Base-by-base conservation (phyloP, 2,113 vertebrate genomes). In the Cheilinus undulatus region DNA sequence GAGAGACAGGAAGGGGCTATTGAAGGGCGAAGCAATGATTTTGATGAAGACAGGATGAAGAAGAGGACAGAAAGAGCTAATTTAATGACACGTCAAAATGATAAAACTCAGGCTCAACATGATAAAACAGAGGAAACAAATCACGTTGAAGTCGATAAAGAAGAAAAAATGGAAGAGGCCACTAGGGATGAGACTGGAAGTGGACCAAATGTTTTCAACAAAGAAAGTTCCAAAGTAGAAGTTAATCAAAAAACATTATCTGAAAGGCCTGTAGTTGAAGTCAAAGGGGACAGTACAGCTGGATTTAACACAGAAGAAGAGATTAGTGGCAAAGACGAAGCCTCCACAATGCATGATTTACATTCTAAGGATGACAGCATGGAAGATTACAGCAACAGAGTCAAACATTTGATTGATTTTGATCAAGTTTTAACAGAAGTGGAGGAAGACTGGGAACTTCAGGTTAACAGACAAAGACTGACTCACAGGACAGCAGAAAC, bases 31-130 rank as follows among this genome's bases (percentile, higher is more conserved):
- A 46, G 6, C 17, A n/a, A 61, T 34, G 34, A 32, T 17, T 51
- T 42, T 27, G 57, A 73, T n/a, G 57, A 64, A 58, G 58, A 57
- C 32, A 34, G 32, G 32, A 34, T 7, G 19, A 1, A 12, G 51
- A 30, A 54, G 11, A 53, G 27, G 26, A 57, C 14, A 34, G 56
- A 61, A 64, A 54, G 49, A 15, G 36, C 22, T 17, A 22, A 15
- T 65, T 2, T 42, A 24, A 23, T 50, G 23, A 53, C 20, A 6
- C 34, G 27, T 49, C 71, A 43, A 22, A 24, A 1, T 54, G 2
- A 73, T 32, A 15, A 73, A 76, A 62, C 22, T 30, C 38, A 58
- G 42, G n/a, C 38, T 48, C 32, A 12, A 34, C 14, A 11, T 3
- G 60, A 60, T 45, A 1, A 3, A 69, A 38, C n/a, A 11, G 22